These are phyloP conservation scores for Ariopsis seemanni DNA, from an alignment of 2,113 vertebrate genomes.

Conservation along the genomic window DNA sequence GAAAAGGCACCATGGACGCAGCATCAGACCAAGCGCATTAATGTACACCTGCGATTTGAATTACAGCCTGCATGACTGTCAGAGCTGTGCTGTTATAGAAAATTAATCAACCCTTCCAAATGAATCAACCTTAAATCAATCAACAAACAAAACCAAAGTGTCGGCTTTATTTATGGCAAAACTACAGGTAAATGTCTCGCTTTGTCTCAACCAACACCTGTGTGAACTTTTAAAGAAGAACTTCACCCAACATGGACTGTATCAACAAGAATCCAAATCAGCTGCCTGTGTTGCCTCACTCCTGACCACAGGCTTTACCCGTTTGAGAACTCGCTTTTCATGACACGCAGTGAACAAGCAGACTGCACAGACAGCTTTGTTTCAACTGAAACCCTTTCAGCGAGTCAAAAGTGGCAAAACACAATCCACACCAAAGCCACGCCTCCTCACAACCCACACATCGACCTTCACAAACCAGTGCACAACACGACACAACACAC, in stretches of 20 bases:
- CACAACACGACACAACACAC: not conserved
- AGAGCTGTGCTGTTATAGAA: not conserved
- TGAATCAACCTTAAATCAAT: too few relatives aligned
- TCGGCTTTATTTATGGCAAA: not conserved
- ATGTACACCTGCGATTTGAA: not conserved
- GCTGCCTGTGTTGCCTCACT: not conserved
- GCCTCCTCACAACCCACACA: conserved; percentile 8
- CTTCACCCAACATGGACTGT: not conserved
- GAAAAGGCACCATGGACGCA: not conserved
- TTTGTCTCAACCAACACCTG: not conserved
- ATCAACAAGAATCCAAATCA: conserved; percentile 22
- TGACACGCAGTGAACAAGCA: conserved; percentile 29
- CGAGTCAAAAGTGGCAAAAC: conserved; percentile 12
- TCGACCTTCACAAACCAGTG: not conserved
- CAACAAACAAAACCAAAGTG: too few relatives aligned
- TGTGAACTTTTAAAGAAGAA: not conserved
- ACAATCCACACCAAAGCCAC: not conserved
- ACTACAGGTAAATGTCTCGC: not conserved
- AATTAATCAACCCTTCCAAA: not conserved
- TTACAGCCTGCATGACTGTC: not conserved
- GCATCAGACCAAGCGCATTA: not conserved
- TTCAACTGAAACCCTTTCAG: conserved; percentile 43
- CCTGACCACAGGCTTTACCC: conserved; percentile 37
- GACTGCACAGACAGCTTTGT: conserved; percentile 30
- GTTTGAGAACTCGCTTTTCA: conserved; percentile 49